Evolutionary conservation across 1,140 invertebrate genomes (phyloP).

Genomic region (Hycleus phaleratus): DNA sequence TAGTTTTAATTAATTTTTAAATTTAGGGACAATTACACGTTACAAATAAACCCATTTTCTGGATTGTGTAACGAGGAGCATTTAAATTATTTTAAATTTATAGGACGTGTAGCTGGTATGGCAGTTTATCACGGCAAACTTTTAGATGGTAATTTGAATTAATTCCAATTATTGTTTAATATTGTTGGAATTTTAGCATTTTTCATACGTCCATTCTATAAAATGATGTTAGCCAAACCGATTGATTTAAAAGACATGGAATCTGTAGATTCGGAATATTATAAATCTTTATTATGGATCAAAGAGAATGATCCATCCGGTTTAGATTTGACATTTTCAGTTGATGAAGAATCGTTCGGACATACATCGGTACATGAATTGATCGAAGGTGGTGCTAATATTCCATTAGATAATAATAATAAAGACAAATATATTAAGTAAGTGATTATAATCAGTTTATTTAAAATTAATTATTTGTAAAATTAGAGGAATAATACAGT

Average conservation of each 20-base stretch:
- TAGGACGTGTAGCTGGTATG: slow-evolving; percentile 96
- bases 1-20: slow-evolving; percentile 6
- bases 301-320: slow-evolving; percentile 95
- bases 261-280: slow-evolving; percentile 96
- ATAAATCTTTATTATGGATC: slow-evolving; percentile 95
- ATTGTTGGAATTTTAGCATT: slow-evolving; percentile 62
- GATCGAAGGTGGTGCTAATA: slow-evolving; percentile 83
- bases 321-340: slow-evolving; percentile 87
- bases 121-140: slow-evolving; percentile 98
- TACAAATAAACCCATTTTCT: slow-evolving; percentile 97
- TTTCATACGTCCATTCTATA: slow-evolving; percentile 99
- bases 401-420: slow-evolving; percentile 88
- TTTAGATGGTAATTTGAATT: slow-evolving; percentile 64
- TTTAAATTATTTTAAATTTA: slow-evolving; percentile 97
- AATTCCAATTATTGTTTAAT: not conserved
- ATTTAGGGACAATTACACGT: slow-evolving; percentile 91
- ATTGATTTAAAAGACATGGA: slow-evolving; percentile 98
- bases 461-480: slow-evolving; percentile 19
- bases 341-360: slow-evolving; percentile 95
- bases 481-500: slow-evolving; percentile 85
- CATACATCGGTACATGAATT: slow-evolving; percentile 88
- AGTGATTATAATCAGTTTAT: slow-evolving; percentile 25
- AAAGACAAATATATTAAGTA: slow-evolving; percentile 97
- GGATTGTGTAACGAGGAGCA: slow-evolving; percentile 97
- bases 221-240: slow-evolving; percentile 95